phyloP scores from a whole-genome alignment of 1,140 invertebrate genomes.

The Heliothis virescens region DNA sequence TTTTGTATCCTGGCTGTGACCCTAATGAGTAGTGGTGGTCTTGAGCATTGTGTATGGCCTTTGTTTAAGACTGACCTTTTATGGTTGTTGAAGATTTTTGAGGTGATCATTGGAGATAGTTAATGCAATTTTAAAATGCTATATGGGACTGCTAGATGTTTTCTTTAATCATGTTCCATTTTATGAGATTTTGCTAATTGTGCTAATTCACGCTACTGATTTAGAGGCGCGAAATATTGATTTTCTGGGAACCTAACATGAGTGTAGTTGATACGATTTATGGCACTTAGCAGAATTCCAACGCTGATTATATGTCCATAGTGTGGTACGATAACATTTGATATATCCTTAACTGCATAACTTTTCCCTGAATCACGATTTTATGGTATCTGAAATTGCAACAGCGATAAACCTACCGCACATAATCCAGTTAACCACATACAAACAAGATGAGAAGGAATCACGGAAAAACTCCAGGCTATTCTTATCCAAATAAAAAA shows the following conservation, averaged over 20 bases:
- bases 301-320: too few relatives aligned
- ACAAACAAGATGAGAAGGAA: conserved; percentile 13
- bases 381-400: background rate
- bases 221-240: too few relatives aligned
- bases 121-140: background rate
- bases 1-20: background rate
- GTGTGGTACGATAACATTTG: background rate
- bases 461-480: conserved; percentile 64
- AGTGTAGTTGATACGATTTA: too few relatives aligned
- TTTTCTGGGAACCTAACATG: too few relatives aligned
- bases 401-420: background rate
- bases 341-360: background rate
- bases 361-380: background rate
- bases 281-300: too few relatives aligned
- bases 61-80: background rate
- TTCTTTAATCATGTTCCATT: too few relatives aligned
- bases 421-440: conserved; percentile 10
- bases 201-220: too few relatives aligned
- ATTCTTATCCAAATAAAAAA: conserved; percentile 56
- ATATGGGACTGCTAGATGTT: too few relatives aligned
- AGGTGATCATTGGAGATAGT: background rate
- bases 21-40: background rate
- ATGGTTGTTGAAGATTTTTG: background rate
- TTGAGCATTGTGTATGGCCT: background rate
- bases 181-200: too few relatives aligned